These are phyloP conservation scores for Ormia ochracea DNA, from an alignment of 2,888 invertebrate genomes.

Conservation along the genomic window DNA sequence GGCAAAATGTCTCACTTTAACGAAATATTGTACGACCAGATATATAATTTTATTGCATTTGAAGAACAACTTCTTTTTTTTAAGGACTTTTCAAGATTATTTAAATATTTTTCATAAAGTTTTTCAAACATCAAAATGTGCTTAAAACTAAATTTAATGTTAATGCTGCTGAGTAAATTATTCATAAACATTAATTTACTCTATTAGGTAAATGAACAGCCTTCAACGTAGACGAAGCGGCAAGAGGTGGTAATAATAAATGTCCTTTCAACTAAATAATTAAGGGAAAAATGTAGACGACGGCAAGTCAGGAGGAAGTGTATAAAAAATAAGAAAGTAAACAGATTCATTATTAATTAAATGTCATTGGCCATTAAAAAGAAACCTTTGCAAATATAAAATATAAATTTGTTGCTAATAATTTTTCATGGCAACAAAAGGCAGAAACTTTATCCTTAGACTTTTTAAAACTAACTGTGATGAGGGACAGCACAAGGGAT, in stretches of 20 bases:
- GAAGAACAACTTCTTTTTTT: too few relatives aligned
- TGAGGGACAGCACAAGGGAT: neutral
- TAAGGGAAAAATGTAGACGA: constrained; percentile 4
- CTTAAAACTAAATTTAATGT: neutral
- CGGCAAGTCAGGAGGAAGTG: neutral
- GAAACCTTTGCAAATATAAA: constrained; percentile 1
- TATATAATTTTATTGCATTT: too few relatives aligned
- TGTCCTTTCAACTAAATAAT: constrained; percentile 36
- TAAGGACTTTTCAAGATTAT: constrained; percentile 30
- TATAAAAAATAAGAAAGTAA: constrained; percentile 11
- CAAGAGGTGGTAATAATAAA: neutral
- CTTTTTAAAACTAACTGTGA: neutral
- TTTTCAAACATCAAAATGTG: constrained; percentile 4
- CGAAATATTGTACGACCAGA: too few relatives aligned
- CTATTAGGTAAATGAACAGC: constrained; percentile 38
- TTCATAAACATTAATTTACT: constrained; percentile 49
- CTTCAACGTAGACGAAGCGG: neutral
- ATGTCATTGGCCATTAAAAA: constrained; percentile 61
- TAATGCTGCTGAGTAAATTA: constrained; percentile 9
- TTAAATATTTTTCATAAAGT: constrained; percentile 15
- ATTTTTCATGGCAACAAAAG: constrained; percentile 29
- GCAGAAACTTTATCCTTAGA: constrained; percentile 56
- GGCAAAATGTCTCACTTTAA: too few relatives aligned
- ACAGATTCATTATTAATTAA: constrained; percentile 61
- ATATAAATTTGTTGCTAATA: constrained; percentile 31